Base-by-base conservation (phyloP, 64 coral and sea anemone genomes). In the Platygyra sinensis region DNA sequence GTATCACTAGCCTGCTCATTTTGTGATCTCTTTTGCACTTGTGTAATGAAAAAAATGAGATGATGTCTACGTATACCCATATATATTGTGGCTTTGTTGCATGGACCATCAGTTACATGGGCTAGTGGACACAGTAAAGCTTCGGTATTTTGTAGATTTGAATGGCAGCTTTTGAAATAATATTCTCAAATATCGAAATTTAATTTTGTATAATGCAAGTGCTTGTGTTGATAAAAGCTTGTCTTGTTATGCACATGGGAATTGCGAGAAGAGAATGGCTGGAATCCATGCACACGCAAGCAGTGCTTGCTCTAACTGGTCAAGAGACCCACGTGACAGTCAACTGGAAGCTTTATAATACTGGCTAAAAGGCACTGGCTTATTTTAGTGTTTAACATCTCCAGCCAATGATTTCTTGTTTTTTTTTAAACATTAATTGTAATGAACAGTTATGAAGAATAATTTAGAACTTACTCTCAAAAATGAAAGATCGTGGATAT, bases 261-360 rank as follows among this genome's bases (percentile, higher is more conserved):
- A 85, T 33, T 62, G 81, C 36, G 71, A 85, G 81, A n/a, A 85
- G 36, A 84, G 71, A 71, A 60, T 25, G 81, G 81, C 81, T 85
- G 81, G 81, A 28, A 71, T 63, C 36, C 63, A 85, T 85, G 38
- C 25, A 71, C n/a, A 50, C 25, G 62, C 81, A 85, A 85, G 81
- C 81, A 71, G 81, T 25, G 81, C 81, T 85, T 85, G 81, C 81
- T 25, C n/a, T 55, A 12, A 50, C 33, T 85, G 4, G 67, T 52
- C 39, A 71, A 71, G 22, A 71, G 20, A 71, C 30, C 18, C 80
- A 83, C 38, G 59, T 28, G 38, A 52, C 63, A 27, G 1, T 69
- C 10, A 52, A 85, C 33, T 83, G 16, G 13, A 9, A 50, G 39
- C 18, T 49, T 77, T 24, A n/a, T 49, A 15, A 27, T 50, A 25